Evolutionary conservation across 2,888 invertebrate genomes (phyloP).

Genomic region (Athalia cordata): DNA sequence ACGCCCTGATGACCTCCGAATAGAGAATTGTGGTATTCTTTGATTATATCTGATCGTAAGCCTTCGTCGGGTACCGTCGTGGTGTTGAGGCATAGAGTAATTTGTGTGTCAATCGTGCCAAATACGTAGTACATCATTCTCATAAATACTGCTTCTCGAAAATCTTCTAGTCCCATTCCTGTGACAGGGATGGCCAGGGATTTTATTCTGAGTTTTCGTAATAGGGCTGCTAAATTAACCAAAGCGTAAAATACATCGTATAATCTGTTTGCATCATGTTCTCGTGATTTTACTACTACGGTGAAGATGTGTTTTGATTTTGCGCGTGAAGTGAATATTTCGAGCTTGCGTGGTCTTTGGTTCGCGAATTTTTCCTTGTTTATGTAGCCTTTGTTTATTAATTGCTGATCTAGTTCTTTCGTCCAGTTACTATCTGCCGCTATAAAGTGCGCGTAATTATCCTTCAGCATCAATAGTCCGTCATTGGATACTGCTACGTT

Average conservation of each 20-base stretch:
- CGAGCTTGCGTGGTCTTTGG: no score
- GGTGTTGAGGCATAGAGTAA: background rate
- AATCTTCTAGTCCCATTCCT: no score
- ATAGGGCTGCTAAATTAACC: no score
- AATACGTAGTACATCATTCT: no score
- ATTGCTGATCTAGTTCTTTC: no score
- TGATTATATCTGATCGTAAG: background rate
- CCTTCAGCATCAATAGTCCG: background rate
- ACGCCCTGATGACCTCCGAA: conserved; percentile 49
- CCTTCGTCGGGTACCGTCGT: background rate
- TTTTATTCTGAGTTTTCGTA: no score
- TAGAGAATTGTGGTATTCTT: conserved; percentile 31
- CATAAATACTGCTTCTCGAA: no score
- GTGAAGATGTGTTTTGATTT: background rate
- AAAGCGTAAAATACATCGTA: background rate
- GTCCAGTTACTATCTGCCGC: background rate
- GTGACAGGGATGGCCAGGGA: no score
- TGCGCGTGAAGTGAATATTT: no score
- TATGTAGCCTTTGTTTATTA: no score
- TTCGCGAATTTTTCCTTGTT: no score
- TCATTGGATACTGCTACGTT: background rate
- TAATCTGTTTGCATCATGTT: background rate
- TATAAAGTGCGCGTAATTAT: background rate
- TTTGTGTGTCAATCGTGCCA: no score
- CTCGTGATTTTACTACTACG: background rate